These are phyloP conservation scores for Octodon degus DNA, from an alignment of 2,113 vertebrate genomes.

Conservation along the genomic window DNA sequence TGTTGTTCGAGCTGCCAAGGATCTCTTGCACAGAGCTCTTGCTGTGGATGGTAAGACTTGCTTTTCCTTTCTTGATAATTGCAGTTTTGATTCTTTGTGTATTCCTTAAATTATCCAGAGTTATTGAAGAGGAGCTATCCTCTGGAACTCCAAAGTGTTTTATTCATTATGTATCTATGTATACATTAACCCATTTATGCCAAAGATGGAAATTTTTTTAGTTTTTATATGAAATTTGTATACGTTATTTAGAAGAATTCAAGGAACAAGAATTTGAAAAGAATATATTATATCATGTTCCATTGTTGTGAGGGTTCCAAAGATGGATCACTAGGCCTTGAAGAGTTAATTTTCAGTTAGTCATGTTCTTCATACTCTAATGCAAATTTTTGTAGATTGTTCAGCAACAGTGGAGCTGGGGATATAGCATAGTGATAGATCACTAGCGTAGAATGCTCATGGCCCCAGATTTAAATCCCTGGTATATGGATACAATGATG, in stretches of 20 bases:
- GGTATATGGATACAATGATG: not conserved
- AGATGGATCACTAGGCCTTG: not conserved
- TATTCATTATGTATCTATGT: not conserved
- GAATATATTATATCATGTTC: not conserved
- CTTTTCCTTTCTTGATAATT: not conserved
- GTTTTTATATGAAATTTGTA: not conserved
- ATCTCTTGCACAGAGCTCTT: constrained; percentile 97
- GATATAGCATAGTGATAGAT: not conserved
- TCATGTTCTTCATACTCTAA: not conserved
- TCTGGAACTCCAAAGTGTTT: not conserved
- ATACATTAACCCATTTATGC: not conserved
- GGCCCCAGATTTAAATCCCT: not conserved
- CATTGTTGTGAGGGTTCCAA: not conserved
- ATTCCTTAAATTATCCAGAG: not conserved
- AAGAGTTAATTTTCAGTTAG: not conserved
- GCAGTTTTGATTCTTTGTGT: not conserved
- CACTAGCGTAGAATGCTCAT: not conserved
- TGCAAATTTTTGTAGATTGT: constrained; percentile 31
- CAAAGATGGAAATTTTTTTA: not conserved
- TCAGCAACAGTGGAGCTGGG: not conserved
- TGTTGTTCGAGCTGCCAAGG: constrained; percentile 96
- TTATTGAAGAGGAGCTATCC: not conserved
- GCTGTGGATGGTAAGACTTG: constrained; percentile 95
- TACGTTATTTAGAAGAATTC: not conserved
- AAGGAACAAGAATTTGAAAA: not conserved